A percentile compares a stretch with the other conserved stretches of the same genome.
Conservation (phyloP, 2,797 vertebrate species). For the Myripristis murdjan region DNA sequence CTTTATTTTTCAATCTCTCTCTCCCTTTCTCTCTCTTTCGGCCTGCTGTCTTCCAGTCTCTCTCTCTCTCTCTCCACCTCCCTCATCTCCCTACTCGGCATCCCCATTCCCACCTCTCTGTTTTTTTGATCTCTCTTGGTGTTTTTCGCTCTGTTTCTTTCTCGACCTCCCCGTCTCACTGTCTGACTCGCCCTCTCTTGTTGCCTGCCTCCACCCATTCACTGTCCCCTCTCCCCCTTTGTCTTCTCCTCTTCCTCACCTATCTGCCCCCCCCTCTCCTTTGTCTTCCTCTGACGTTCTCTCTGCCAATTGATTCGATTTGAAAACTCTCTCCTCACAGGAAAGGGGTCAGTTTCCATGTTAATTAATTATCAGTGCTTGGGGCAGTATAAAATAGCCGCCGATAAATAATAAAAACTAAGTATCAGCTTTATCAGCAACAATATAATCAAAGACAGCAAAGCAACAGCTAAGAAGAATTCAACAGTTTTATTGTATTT, state of each 20-base stretch:
- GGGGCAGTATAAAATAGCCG: neutral
- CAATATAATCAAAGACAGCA: too few species aligned
- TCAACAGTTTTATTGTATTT: too few species aligned
- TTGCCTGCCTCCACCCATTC: neutral
- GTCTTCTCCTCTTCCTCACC: neutral
- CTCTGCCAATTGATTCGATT: conserved; percentile 16
- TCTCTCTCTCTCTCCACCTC: conserved; percentile 14
- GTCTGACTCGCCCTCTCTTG: neutral
- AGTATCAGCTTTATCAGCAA: too few species aligned
- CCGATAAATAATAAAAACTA: too few species aligned
- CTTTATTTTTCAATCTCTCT: conserved; percentile 57
- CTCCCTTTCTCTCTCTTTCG: conserved; percentile 1
- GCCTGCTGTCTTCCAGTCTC: conserved; percentile 28
- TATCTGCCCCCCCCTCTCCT: neutral
- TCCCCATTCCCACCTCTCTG: neutral
- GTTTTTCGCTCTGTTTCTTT: neutral
- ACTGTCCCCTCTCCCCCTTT: neutral
- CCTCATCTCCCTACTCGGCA: neutral
- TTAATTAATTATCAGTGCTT: too few species aligned
- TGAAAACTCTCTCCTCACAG: conserved; percentile 5
- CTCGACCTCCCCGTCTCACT: neutral
- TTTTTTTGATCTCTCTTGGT: conserved; percentile 6
- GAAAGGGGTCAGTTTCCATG: too few species aligned
- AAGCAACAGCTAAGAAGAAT: too few species aligned
- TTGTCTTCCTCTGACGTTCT: conserved; percentile 9